These are phyloP conservation scores for Mohoua ochrocephala DNA, from an alignment of 2,113 vertebrate species.

Conservation along the genomic window DNA sequence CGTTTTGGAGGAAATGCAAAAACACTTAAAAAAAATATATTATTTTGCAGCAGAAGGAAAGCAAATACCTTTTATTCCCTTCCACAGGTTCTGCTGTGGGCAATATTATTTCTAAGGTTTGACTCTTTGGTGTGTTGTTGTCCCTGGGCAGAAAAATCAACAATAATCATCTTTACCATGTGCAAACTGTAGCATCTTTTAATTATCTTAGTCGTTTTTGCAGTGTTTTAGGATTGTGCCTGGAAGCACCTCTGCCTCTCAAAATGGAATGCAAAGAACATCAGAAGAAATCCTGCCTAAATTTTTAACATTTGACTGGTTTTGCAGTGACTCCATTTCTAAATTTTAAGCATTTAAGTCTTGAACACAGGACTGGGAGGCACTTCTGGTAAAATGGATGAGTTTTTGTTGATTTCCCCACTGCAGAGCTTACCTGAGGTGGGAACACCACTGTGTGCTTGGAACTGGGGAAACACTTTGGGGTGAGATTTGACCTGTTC, in stretches of 20 bases:
- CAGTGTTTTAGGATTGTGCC: not conserved
- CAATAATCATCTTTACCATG: not conserved
- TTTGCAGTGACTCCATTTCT: not conserved
- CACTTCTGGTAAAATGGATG: not conserved
- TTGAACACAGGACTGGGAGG: not conserved
- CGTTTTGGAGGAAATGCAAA: not conserved
- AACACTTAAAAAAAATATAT: not conserved
- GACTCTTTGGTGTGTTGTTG: not conserved
- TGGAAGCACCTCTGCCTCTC: not conserved
- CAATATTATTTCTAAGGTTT: not conserved
- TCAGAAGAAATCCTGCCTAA: not conserved
- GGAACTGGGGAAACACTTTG: not conserved
- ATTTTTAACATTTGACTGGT: not conserved
- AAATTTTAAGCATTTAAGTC: not conserved
- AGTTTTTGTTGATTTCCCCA: not conserved
- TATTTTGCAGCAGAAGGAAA: not conserved
- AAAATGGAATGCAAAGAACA: not conserved
- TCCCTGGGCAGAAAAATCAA: not conserved
- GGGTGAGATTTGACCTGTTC: fast-evolving
- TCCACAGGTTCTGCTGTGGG: not conserved
- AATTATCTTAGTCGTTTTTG: not conserved
- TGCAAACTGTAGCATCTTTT: not conserved
- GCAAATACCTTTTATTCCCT: fast-evolving
- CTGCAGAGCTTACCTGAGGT: not conserved
- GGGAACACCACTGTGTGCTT: not conserved